These are phyloP conservation scores for Rhamnusium bicolor DNA, from an alignment of 2,888 invertebrate species.

Conservation along the genomic window DNA sequence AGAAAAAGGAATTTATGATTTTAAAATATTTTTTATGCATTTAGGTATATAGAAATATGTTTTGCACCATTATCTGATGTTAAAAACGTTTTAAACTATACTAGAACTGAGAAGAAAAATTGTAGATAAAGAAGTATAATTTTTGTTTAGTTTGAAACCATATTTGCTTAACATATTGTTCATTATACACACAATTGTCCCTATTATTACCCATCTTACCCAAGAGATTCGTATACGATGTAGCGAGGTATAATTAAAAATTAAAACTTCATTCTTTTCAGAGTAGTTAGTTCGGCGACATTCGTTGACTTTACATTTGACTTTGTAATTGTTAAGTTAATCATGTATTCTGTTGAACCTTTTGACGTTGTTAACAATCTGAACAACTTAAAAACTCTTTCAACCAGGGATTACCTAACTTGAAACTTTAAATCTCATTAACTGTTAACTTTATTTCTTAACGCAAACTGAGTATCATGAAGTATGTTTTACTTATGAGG, in stretches of 20 bases:
- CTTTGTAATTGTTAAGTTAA: conserved; percentile 50
- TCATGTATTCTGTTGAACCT: conserved; percentile 49
- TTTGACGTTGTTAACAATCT: conserved; percentile 47
- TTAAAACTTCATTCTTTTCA: conserved; percentile 58
- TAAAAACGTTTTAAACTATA: too few species aligned
- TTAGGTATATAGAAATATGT: too few species aligned
- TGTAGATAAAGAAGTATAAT: background rate
- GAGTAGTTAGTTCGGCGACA: conserved; percentile 38
- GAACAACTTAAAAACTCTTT: conserved; percentile 39
- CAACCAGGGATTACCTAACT: conserved; percentile 28
- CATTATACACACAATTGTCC: conserved; percentile 28
- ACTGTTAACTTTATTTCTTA: conserved; percentile 29
- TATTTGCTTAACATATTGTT: conserved; percentile 15
- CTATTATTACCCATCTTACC: conserved; percentile 20
- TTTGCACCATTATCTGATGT: too few species aligned
- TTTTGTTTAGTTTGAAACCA: conserved; percentile 5
- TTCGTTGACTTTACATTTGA: conserved; percentile 48
- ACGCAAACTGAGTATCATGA: conserved; percentile 9
- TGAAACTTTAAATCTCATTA: conserved; percentile 34
- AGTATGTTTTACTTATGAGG: conserved; percentile 21
- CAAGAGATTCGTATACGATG: conserved; percentile 35
- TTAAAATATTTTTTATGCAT: too few species aligned
- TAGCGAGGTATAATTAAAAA: conserved; percentile 54
- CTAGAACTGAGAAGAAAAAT: background rate
- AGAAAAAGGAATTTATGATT: too few species aligned